A percentile compares a stretch with the other conserved stretches of the same genome.
phyloP scores from a whole-genome alignment of 2,888 invertebrate genomes.

The Pediacus dermestoides region DNA sequence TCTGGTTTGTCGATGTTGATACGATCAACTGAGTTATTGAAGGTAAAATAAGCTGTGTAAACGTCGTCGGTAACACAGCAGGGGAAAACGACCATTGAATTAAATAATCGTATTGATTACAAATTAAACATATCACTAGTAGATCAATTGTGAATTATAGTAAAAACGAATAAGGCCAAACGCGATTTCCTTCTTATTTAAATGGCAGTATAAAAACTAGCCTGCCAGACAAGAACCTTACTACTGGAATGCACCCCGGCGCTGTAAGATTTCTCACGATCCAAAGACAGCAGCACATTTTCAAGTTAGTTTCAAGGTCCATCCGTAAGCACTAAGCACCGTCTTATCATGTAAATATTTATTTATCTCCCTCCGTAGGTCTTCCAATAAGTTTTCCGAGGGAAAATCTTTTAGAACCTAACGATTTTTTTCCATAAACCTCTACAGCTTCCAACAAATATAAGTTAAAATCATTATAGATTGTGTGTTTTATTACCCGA shows the following conservation, averaged over 20 bases:
- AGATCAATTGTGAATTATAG: slow-evolving; percentile 10
- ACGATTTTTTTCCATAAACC: too few species aligned
- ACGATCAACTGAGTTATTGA: slow-evolving; percentile 17
- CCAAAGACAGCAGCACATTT: slow-evolving; percentile 35
- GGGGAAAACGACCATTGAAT: slow-evolving; percentile 15
- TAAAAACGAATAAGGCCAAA: slow-evolving; percentile 21
- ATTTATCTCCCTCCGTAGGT: too few species aligned
- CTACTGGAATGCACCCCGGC: slow-evolving; percentile 33
- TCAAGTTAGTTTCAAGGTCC: slow-evolving; percentile 32
- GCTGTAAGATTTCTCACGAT: slow-evolving; percentile 43
- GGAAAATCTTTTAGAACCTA: too few species aligned
- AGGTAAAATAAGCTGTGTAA: slow-evolving; percentile 6
- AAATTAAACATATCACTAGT: slow-evolving; percentile 14
- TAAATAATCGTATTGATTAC: slow-evolving; percentile 17
- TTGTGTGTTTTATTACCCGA: slow-evolving; percentile 12
- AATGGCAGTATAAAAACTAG: slow-evolving; percentile 34
- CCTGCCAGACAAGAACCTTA: slow-evolving; percentile 19
- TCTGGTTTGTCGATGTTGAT: slow-evolving; percentile 11
- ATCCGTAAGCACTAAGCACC: too few species aligned
- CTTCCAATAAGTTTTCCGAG: too few species aligned
- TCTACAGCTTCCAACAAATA: too few species aligned
- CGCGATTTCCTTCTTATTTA: slow-evolving; percentile 33
- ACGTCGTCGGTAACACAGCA: slow-evolving; percentile 15
- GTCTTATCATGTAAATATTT: too few species aligned
- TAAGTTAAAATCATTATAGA: too few species aligned